phyloP scores from a whole-genome alignment of 2,797 vertebrate genomes.

The Dendrocincla tyrannina region DNA sequence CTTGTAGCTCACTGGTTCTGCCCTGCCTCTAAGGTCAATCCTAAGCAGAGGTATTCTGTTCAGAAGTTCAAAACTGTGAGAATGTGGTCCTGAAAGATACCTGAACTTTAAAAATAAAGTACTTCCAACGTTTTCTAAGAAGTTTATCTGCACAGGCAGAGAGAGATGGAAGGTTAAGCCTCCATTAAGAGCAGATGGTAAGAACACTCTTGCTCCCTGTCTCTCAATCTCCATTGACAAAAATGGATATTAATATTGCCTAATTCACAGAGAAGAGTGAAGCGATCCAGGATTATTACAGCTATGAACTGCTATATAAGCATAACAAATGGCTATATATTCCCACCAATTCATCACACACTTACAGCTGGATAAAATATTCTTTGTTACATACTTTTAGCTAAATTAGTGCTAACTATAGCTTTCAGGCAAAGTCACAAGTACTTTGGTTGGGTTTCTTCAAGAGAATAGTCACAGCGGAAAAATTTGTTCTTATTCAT shows the following conservation, averaged over 20 bases:
- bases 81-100: fast-evolving
- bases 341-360: background rate
- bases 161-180: background rate
- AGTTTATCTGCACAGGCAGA: background rate
- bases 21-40: background rate
- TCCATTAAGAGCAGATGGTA: background rate
- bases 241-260: background rate
- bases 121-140: background rate
- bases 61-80: background rate
- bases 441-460: background rate
- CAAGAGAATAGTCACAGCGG: background rate
- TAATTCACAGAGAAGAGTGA: background rate
- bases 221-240: background rate
- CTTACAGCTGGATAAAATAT: conserved; percentile 9
- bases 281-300: conserved; percentile 3
- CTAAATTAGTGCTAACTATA: background rate
- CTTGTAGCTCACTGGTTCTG: background rate
- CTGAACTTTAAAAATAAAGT: background rate
- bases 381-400: background rate
- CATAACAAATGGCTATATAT: background rate
- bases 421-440: background rate
- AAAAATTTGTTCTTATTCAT: background rate
- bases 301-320: background rate
- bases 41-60: background rate
- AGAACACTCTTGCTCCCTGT: background rate